Conservation (phyloP, 2,888 invertebrate genomes). For the Drosophila paracracens region DNA sequence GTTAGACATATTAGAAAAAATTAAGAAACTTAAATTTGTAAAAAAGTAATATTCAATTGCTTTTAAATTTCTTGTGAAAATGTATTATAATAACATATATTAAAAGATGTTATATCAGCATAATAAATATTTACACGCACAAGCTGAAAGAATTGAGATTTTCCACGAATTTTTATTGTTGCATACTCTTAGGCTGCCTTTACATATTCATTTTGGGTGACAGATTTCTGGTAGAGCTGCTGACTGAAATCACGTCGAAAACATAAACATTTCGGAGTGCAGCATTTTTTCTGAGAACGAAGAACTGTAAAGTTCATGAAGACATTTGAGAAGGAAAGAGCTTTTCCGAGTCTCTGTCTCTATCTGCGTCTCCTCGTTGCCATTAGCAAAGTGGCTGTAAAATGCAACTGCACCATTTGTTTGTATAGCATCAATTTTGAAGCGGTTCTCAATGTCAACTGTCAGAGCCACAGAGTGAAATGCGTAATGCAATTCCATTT, state of each 20-base stretch:
- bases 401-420: constrained; percentile 19
- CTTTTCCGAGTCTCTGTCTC: neutral
- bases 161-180: neutral
- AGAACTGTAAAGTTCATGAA: neutral
- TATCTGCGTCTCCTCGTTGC: neutral
- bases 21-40: neutral
- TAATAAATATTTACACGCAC: neutral
- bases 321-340: neutral
- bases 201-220: neutral
- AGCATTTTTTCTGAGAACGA: neutral
- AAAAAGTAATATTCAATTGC: neutral
- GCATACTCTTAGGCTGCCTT: constrained; percentile 30
- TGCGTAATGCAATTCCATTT: constrained; percentile 75
- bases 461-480: constrained; percentile 34
- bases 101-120: neutral
- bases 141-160: neutral
- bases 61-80: neutral
- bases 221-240: neutral
- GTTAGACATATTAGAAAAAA: neutral
- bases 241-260: neutral
- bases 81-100: neutral
- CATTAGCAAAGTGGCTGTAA: constrained; percentile 10
- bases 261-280: neutral
- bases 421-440: constrained; percentile 6
- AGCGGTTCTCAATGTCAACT: neutral